Conservation (phyloP, 2,888 invertebrate genomes). For the Drosophila stalkeri region DNA sequence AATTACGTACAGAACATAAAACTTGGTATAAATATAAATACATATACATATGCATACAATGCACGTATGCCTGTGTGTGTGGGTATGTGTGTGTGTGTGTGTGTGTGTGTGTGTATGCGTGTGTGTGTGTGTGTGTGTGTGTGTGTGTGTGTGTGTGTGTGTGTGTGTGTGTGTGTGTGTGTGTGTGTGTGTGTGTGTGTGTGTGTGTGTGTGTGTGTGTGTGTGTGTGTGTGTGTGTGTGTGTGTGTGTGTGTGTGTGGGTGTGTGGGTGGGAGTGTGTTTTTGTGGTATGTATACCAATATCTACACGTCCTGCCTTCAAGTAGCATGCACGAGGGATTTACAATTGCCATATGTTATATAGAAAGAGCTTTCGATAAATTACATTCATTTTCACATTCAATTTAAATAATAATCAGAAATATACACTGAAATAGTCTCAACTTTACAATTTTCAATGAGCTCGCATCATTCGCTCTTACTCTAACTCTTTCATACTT, state of each 20-base stretch:
- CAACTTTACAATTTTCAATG: slow-evolving; percentile 53
- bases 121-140: slow-evolving; percentile 15
- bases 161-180: slow-evolving; percentile 15
- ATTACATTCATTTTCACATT: slow-evolving; percentile 33
- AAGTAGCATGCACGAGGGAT: slow-evolving; percentile 1
- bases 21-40: slow-evolving; percentile 51
- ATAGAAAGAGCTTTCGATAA: slow-evolving; percentile 13
- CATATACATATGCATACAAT: slow-evolving; percentile 35
- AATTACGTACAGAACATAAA: slow-evolving; percentile 65
- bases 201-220: slow-evolving; percentile 21
- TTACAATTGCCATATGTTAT: slow-evolving; percentile 13
- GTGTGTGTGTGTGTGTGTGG: slow-evolving; percentile 22
- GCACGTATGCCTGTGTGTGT: slow-evolving; percentile 6
- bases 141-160: slow-evolving; percentile 19
- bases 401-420: slow-evolving; percentile 42
- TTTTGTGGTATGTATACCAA: slow-evolving; percentile 13
- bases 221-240: slow-evolving; percentile 13
- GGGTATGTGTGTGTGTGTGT: slow-evolving; percentile 22
- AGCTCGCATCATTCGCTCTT: slow-evolving; percentile 19
- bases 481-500: slow-evolving; percentile 24
- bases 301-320: slow-evolving; percentile 5
- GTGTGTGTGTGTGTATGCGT: slow-evolving; percentile 12
- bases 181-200: slow-evolving; percentile 14
- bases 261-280: too few relatives aligned
- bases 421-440: slow-evolving; percentile 47